A percentile compares a stretch with the other conserved stretches of the same genome.
Evolutionary conservation across 2,888 invertebrate species (phyloP).

Genomic region (Acanthacorydalis orientalis): DNA sequence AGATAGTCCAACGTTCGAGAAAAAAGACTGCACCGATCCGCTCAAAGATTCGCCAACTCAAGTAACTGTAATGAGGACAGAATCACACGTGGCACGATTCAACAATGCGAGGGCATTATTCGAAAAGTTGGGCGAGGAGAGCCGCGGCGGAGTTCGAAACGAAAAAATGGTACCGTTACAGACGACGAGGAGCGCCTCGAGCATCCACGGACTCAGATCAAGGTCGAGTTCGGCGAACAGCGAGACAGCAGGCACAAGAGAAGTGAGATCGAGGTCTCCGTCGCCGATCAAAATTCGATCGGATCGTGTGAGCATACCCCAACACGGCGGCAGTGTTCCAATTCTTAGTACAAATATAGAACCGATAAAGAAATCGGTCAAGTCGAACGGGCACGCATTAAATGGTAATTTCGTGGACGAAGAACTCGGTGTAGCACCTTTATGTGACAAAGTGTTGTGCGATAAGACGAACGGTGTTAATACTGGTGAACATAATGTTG

Average conservation of each 20-base stretch:
- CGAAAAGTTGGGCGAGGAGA: slow-evolving; percentile 71
- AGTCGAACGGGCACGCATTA: background rate
- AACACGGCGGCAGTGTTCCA: slow-evolving; percentile 31
- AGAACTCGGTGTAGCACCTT: slow-evolving; percentile 10
- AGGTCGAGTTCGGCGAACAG: slow-evolving; percentile 48
- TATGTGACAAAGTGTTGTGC: slow-evolving; percentile 6
- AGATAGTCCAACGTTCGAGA: slow-evolving; percentile 20
- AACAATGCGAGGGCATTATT: slow-evolving; percentile 84
- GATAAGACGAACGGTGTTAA: slow-evolving; percentile 6
- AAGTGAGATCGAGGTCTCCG: slow-evolving; percentile 25
- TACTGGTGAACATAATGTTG: slow-evolving; percentile 6
- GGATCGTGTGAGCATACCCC: background rate
- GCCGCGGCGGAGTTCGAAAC: slow-evolving; percentile 25
- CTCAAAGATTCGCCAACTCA: slow-evolving; percentile 21
- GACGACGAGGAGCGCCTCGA: slow-evolving; percentile 27
- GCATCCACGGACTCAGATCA: slow-evolving; percentile 36
- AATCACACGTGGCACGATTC: slow-evolving; percentile 79
- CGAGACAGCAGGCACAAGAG: slow-evolving; percentile 30
- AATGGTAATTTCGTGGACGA: slow-evolving; percentile 6
- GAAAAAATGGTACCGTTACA: slow-evolving; percentile 19
- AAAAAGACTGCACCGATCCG: slow-evolving; percentile 16
- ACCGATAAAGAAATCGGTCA: slow-evolving; percentile 6
- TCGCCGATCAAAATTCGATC: slow-evolving; percentile 20
- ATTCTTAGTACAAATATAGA: slow-evolving; percentile 21
- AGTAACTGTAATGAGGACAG: slow-evolving; percentile 65